Percentiles rank a stretch among this genome's conserved stretches.
Evolutionary conservation across 1,140 invertebrate genomes (phyloP).

Genomic region (Rhopalosiphum maidis): DNA sequence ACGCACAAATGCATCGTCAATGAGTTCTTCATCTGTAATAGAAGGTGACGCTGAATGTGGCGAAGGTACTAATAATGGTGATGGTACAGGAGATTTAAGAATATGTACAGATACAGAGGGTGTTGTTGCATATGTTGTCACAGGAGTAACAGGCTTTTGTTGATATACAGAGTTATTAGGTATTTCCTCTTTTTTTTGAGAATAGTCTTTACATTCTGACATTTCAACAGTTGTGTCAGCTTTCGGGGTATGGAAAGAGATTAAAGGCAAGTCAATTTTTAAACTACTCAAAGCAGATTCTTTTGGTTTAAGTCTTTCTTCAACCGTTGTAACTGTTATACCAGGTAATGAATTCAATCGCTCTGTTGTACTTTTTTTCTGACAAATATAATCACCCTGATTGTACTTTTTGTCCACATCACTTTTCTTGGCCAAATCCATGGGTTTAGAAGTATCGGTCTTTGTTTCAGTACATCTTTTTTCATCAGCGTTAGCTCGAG

Average conservation of each 20-base stretch:
- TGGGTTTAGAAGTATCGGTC: slow-evolving; percentile 47
- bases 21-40: slow-evolving; percentile 86
- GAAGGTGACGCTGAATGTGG: slow-evolving; percentile 80
- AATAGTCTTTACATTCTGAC: slow-evolving; percentile 62
- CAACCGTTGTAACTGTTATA: slow-evolving; percentile 47
- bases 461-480: slow-evolving; percentile 48
- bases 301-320: slow-evolving; percentile 52
- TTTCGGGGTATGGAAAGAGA: slow-evolving; percentile 47
- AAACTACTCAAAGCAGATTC: slow-evolving; percentile 60
- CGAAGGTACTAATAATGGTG: slow-evolving; percentile 67
- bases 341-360: slow-evolving; percentile 50
- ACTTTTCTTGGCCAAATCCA: slow-evolving; percentile 58
- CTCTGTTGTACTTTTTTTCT: slow-evolving; percentile 49
- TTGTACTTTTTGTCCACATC: slow-evolving; percentile 52
- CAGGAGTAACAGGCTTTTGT: slow-evolving; percentile 23
- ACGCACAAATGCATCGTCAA: slow-evolving; percentile 78
- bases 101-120: slow-evolving; percentile 79
- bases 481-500: slow-evolving; percentile 62
- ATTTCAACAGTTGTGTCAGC: slow-evolving; percentile 57
- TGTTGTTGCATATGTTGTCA: slow-evolving; percentile 31
- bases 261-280: slow-evolving; percentile 60
- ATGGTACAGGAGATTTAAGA: slow-evolving; percentile 77
- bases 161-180: slow-evolving; percentile 27
- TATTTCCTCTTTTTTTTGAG: slow-evolving; percentile 64
- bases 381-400: slow-evolving; percentile 37